These are phyloP conservation scores for Operophtera brumata DNA, from an alignment of 2,888 invertebrate genomes.

Conservation along the genomic window DNA sequence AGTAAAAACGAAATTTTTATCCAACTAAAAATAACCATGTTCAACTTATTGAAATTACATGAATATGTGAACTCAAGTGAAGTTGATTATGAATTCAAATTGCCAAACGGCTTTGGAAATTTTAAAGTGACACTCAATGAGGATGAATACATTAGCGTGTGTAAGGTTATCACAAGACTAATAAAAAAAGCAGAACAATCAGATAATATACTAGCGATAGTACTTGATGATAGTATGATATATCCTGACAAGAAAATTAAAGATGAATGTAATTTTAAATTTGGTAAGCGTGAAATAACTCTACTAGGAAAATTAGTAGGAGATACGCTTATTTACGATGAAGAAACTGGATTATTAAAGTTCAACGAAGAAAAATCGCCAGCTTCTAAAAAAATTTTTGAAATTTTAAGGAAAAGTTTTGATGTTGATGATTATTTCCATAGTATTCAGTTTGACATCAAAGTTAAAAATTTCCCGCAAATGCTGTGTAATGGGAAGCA, in stretches of 20 bases:
- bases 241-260: neutral
- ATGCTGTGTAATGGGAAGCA: neutral
- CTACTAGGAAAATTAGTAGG: conserved; percentile 3
- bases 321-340: conserved; percentile 4
- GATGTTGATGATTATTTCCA: neutral
- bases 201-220: neutral
- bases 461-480: conserved; percentile 11
- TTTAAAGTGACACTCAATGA: neutral
- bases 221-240: conserved; percentile 3
- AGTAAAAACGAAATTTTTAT: conserved; percentile 11
- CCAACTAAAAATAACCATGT: conserved; percentile 5
- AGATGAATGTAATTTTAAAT: neutral
- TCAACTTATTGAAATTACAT: neutral
- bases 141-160: neutral
- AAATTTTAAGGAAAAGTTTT: neutral
- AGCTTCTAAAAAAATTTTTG: neutral
- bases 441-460: conserved; percentile 6
- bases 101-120: conserved; percentile 12
- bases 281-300: neutral
- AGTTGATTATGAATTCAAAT: neutral
- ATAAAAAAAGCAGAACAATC: neutral
- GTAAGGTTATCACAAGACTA: neutral
- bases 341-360: conserved; percentile 4
- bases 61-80: neutral
- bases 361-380: neutral